These are phyloP conservation scores for Brachionus calyciflorus DNA, from an alignment of 1,140 invertebrate genomes.

Conservation along the genomic window DNA sequence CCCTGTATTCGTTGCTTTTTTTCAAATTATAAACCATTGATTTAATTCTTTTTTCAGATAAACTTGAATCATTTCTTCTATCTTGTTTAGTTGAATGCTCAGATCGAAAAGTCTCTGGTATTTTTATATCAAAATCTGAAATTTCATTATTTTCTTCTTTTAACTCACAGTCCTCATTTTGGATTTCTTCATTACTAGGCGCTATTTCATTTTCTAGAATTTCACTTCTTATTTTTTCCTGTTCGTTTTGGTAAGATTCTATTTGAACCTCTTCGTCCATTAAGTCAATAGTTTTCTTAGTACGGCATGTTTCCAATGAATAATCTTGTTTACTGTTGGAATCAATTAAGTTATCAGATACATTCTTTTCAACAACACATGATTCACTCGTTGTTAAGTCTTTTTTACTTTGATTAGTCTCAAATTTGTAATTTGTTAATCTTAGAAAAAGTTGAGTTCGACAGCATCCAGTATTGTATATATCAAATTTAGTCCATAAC, in stretches of 20 bases:
- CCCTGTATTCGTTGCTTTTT: neutral
- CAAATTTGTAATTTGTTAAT: conserved; percentile 14
- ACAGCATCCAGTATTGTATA: neutral
- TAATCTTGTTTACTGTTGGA: neutral
- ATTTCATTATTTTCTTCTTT: too few species aligned
- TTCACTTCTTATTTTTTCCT: neutral
- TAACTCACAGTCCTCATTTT: too few species aligned
- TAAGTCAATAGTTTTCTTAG: too few species aligned
- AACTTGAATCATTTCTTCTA: conserved; percentile 5
- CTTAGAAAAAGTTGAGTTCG: conserved; percentile 15
- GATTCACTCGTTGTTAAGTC: neutral
- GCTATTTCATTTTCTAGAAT: too few species aligned
- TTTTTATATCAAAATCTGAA: too few species aligned
- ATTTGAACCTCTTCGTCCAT: too few species aligned
- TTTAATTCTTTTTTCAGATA: conserved; percentile 20
- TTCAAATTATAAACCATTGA: conserved; percentile 29
- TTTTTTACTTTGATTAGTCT: neutral
- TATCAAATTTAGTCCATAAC: conserved; percentile 41
- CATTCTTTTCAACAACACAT: neutral
- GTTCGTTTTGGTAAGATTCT: too few species aligned
- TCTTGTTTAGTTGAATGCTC: too few species aligned
- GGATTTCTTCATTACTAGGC: too few species aligned
- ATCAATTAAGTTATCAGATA: neutral
- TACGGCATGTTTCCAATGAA: neutral
- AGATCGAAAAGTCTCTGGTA: neutral